Percentiles rank a stretch among this genome's conserved stretches.
Evolutionary conservation across 92 coral and sea anemone genomes (phyloP).

Genomic region (Porites cylindrica): DNA sequence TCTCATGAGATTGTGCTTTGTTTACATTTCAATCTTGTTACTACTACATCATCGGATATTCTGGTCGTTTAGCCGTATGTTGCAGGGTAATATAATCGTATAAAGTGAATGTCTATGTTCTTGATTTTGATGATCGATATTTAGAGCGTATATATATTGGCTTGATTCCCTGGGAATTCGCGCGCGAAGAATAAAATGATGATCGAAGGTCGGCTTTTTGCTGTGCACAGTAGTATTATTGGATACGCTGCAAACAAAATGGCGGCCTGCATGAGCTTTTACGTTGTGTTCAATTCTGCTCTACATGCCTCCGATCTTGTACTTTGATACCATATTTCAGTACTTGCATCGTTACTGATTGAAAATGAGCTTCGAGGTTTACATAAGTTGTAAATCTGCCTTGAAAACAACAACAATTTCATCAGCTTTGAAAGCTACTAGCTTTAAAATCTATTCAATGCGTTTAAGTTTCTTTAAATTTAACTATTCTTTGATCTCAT

Average conservation of each 20-base stretch:
- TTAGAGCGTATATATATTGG: background rate
- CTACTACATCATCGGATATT: background rate
- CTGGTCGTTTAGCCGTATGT: background rate
- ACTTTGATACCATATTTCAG: constrained; percentile 2
- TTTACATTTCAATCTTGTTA: constrained; percentile 33
- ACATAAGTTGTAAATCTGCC: background rate
- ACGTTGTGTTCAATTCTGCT: background rate
- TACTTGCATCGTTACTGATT: background rate
- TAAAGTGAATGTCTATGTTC: background rate
- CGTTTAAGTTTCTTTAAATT: background rate
- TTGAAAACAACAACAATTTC: background rate
- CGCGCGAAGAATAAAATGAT: background rate
- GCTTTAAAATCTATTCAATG: background rate
- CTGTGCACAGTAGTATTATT: background rate
- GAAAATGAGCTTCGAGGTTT: background rate
- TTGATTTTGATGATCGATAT: constrained; percentile 9
- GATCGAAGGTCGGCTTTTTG: no score
- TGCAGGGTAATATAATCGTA: constrained; percentile 6
- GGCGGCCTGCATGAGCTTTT: constrained; percentile 11
- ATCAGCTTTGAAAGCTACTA: background rate
- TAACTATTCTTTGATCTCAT: background rate
- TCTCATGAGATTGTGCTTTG: constrained; percentile 11
- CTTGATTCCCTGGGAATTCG: background rate
- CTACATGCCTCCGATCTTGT: background rate
- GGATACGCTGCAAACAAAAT: background rate